These are phyloP conservation scores for Odocoileus virginianus DNA, from an alignment of 2,113 vertebrate species.

Conservation along the genomic window DNA sequence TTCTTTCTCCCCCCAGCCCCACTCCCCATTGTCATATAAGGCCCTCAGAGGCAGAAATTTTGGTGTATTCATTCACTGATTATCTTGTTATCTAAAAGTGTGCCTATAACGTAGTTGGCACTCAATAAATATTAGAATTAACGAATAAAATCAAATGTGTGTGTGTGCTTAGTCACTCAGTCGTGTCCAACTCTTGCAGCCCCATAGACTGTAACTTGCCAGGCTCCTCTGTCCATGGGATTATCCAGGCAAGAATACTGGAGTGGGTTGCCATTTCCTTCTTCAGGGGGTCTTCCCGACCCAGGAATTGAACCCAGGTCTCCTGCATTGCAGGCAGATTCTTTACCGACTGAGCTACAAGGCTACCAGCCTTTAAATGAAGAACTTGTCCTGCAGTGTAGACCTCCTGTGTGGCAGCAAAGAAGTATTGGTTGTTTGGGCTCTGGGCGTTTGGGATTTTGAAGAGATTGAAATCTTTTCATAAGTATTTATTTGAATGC, in stretches of 20 bases:
- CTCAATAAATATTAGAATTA: not conserved
- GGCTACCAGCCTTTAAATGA: not conserved
- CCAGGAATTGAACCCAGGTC: not conserved
- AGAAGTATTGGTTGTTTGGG: not conserved
- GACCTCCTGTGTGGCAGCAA: not conserved
- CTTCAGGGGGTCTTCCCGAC: not conserved
- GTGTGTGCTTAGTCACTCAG: not conserved
- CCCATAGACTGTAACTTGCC: not conserved
- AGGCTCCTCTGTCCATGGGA: not conserved
- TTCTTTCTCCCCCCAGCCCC: not conserved
- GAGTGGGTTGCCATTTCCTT: not conserved
- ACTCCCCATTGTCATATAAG: not conserved
- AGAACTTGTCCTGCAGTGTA: constrained; percentile 44
- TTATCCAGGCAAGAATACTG: not conserved
- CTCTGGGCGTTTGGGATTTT: not conserved
- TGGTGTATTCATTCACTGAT: not conserved
- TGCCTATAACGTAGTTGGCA: not conserved
- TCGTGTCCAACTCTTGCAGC: not conserved
- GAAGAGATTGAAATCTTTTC: not conserved
- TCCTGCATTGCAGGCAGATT: not conserved
- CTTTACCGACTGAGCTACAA: not conserved
- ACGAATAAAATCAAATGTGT: not conserved
- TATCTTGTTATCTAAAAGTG: not conserved
- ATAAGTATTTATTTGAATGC: not conserved
- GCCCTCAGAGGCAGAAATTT: not conserved